Conservation (phyloP, 2,888 invertebrate genomes). For the Lissonota sp. region DNA sequence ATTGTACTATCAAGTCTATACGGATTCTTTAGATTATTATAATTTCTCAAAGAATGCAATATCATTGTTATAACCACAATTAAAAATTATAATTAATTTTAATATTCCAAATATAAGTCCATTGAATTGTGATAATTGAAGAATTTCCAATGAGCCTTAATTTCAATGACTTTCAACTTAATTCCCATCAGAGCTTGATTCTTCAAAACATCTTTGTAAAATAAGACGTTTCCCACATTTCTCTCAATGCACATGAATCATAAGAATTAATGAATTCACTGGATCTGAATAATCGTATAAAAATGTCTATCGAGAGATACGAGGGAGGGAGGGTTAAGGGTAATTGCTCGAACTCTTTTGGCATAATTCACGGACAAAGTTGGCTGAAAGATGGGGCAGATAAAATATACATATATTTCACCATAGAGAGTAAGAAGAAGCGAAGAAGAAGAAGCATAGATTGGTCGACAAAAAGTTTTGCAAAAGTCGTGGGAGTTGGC, state of each 20-base stretch:
- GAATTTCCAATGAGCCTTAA: too few species aligned
- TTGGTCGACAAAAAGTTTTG: slow-evolving; percentile 21
- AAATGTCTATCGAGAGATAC: neutral
- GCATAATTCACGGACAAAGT: slow-evolving; percentile 27
- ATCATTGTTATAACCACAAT: too few species aligned
- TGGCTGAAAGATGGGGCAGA: neutral
- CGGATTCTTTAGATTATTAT: too few species aligned
- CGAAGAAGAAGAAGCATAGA: neutral
- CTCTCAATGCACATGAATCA: neutral
- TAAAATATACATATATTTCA: neutral
- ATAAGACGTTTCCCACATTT: too few species aligned
- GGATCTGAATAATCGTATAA: slow-evolving; percentile 20
- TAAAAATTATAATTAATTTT: too few species aligned
- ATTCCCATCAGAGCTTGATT: too few species aligned
- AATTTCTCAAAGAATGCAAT: too few species aligned
- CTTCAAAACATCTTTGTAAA: too few species aligned
- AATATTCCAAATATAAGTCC: too few species aligned
- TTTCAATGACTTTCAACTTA: too few species aligned
- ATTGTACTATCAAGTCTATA: too few species aligned
- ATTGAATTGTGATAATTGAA: too few species aligned
- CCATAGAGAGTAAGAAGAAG: neutral
- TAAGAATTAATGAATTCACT: slow-evolving; percentile 4
- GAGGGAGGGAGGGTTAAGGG: neutral
- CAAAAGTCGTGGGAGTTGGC: slow-evolving; percentile 27
- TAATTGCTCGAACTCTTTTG: slow-evolving; percentile 11